Evolutionary conservation across 2,113 vertebrate species (phyloP), one percentile per base, ranked within the genome.

Genomic region (Oryzias melastigma): DNA sequence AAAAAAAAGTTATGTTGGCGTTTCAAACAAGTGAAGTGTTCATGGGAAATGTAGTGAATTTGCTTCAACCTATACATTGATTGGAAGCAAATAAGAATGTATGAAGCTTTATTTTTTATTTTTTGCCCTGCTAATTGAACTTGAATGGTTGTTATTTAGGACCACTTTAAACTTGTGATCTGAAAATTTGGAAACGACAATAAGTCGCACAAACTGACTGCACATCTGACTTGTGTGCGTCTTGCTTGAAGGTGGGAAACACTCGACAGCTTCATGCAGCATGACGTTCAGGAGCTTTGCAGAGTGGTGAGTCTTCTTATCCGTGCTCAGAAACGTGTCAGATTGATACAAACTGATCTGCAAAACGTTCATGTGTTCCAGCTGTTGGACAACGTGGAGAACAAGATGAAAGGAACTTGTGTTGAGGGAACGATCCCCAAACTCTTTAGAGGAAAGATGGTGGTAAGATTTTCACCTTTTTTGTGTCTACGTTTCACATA

Each of bases 331-430:
- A 47, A 14, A 47, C 15, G 3, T 8, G 19, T 47, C n/a, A 52
- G 35, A 5, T 52, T 18, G 7, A 5, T 35, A 13, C 24, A 51
- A 41, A 25, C 20, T 56, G 35, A 66, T 56, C 6, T 44, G 0
- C 57, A 1, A 27, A 27, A 27, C 5, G 6, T 27, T 27, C 62
- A 18, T 85, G 46, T 88, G 44, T 91, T 94, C 41, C 90, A 99
- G 97, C 92, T 99, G 65, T 93, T 99, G 45, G 97, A 99, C 91
- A 99, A 99, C 0, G 97, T 99, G 77, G 97, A 99, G 89, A 99
- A 99, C 77, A 99, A 99, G 92, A 99, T 99, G 97, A 99, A 99
- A 93, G 97, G 97, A 87, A 99, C 97, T 0, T 99, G 97, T 81
- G 97, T 99, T 71, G 97, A 99, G 82, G 97, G 97, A 90, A 99